These are phyloP conservation scores for Cnemophilus loriae DNA, from an alignment of 2,113 vertebrate species.

Conservation along the genomic window DNA sequence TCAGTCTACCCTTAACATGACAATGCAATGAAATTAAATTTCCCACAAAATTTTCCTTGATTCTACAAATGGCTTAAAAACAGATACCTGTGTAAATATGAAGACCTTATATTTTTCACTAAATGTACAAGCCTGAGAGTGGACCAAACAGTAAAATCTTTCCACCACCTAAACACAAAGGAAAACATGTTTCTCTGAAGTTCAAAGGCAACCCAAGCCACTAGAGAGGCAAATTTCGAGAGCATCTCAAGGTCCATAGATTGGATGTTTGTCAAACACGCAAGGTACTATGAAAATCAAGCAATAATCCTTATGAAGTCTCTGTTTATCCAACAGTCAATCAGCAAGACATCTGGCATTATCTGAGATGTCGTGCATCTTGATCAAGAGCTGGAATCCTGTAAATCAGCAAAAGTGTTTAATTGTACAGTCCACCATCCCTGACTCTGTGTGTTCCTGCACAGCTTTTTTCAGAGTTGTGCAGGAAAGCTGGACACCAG, in stretches of 20 bases:
- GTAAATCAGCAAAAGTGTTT: not conserved
- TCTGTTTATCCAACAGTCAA: not conserved
- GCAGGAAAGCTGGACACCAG: not conserved
- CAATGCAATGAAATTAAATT: not conserved
- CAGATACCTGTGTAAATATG: not conserved
- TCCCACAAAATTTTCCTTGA: not conserved
- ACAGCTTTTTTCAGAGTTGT: not conserved
- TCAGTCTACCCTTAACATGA: not conserved
- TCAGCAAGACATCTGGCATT: not conserved
- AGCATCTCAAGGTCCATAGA: not conserved
- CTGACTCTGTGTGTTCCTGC: not conserved
- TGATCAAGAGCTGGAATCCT: not conserved
- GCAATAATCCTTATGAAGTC: not conserved
- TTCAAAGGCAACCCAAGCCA: not conserved
- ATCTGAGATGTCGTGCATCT: not conserved
- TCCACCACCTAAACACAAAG: not conserved
- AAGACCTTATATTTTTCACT: not conserved
- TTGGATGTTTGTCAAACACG: accelerated
- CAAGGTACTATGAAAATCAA: not conserved
- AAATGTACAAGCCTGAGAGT: not conserved
- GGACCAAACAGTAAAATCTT: not conserved
- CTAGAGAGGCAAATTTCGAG: not conserved
- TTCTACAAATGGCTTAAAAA: not conserved
- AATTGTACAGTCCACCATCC: not conserved
- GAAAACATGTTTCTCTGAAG: not conserved